These are phyloP conservation scores for Bicyclus anynana DNA, from an alignment of 1,140 invertebrate species.

Conservation along the genomic window DNA sequence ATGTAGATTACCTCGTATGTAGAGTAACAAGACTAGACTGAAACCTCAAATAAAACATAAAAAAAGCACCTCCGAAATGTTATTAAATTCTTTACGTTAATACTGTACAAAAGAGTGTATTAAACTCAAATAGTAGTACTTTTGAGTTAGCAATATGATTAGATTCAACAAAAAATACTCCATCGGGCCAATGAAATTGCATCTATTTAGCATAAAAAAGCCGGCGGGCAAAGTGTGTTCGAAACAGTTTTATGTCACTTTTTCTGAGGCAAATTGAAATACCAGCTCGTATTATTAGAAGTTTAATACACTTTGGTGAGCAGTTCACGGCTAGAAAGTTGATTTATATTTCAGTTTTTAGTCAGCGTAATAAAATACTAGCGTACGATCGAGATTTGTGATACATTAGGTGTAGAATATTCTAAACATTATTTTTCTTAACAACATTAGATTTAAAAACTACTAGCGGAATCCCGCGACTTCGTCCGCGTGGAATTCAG, in stretches of 20 bases:
- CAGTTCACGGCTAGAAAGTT: background rate
- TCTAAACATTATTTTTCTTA: too few species aligned
- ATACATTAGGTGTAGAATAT: too few species aligned
- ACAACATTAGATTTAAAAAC: too few species aligned
- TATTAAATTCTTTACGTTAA: background rate
- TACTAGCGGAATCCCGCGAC: too few species aligned
- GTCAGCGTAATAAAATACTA: background rate
- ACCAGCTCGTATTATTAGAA: background rate
- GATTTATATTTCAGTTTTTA: background rate
- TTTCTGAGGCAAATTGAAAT: background rate
- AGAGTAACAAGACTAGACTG: background rate
- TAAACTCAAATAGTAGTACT: background rate
- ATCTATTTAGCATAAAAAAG: constrained; percentile 3
- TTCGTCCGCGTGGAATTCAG: too few species aligned
- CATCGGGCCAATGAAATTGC: constrained; percentile 2
- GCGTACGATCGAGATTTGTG: too few species aligned
- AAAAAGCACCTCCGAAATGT: background rate
- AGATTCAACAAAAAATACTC: background rate
- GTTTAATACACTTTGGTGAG: background rate
- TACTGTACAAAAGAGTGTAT: background rate
- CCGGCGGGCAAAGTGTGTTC: constrained; percentile 1
- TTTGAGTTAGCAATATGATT: background rate
- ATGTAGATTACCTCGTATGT: too few species aligned
- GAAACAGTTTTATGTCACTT: constrained; percentile 2
- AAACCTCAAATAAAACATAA: background rate